Evolutionary conservation across 2,797 vertebrate species (phyloP), one percentile per base, ranked within the genome.

Genomic region (Pachyuromys duprasi): DNA sequence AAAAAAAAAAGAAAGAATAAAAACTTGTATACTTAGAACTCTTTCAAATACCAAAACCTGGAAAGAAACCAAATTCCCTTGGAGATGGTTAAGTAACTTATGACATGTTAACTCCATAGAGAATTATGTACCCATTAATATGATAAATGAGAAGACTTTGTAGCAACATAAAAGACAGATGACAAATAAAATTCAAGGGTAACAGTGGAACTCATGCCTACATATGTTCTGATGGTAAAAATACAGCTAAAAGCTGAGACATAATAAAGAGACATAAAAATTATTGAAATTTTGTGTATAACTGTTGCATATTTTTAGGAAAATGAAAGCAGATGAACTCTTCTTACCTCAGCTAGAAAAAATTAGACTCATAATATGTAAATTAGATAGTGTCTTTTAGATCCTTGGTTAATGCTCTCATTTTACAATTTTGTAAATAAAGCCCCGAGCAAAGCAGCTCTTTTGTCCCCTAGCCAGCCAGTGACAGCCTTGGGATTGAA

Each of bases 91-190:
- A 94, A 97, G 90, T 98, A 96, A 97, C 93, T 91, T 94, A 93
- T 91, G 92, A 91, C 92, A 60, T 94, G 92, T 93, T 97, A 94
- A 92, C 90, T 97, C 89, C 12, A 20, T 89, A 94, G 91, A 97
- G 97, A 97, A 93, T 94, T 94, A 97, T 69, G 86, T 95, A 83
- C 74, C 62, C 90, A 92, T 97, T 97, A 97, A 97, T 96, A 95
- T 97, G 96, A 98, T 96, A 96, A 96, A 97, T 96, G 74, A 39
- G 62, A 94, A 92, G 94, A 78, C 53, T 95, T 24, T 93, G 69
- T 69, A 60, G 80, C 95, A 96, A 89, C 79, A 95, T 87, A 86
- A 96, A 97, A 96, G 62, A 33, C 60, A n/a, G 33, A 81, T 89
- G 92, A 84, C 92, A 97, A 96, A 97, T 83, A 92, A 89, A 4